A percentile compares a stretch with the other conserved stretches of the same genome.
These are phyloP conservation scores for Micropoecilia bifurca DNA, from an alignment of 2,797 vertebrate genomes.

Conservation along the genomic window DNA sequence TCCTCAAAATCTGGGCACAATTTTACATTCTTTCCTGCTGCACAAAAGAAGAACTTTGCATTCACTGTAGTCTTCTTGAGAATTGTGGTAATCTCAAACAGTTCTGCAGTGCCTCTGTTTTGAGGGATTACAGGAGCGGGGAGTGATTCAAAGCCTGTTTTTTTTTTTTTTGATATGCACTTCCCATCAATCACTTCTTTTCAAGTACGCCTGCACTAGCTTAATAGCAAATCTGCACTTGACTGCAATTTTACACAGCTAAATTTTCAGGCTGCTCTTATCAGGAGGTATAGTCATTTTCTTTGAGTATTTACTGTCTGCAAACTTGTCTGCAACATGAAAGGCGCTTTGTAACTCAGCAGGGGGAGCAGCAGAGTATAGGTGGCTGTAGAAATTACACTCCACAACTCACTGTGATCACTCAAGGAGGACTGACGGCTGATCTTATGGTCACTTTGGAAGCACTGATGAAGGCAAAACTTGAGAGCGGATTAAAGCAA, in stretches of 20 bases:
- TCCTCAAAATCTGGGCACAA: neutral
- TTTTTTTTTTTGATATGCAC: neutral
- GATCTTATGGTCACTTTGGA: slow-evolving; percentile 14
- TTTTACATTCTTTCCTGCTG: neutral
- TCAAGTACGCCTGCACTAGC: neutral
- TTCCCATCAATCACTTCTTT: slow-evolving; percentile 10
- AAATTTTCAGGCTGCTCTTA: neutral
- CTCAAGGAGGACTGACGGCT: neutral
- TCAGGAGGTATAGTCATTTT: neutral
- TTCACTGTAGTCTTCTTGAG: neutral
- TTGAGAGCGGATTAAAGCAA: neutral
- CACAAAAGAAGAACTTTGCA: neutral
- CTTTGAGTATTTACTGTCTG: slow-evolving; percentile 8
- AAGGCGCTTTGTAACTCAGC: slow-evolving; percentile 2
- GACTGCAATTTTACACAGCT: slow-evolving; percentile 8
- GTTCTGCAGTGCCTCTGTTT: neutral
- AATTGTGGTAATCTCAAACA: neutral
- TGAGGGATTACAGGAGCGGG: neutral
- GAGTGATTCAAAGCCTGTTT: neutral
- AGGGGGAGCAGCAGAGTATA: neutral
- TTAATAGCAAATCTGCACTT: slow-evolving; percentile 18
- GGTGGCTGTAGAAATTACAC: slow-evolving; percentile 1
- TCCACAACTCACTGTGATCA: neutral
- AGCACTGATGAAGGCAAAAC: slow-evolving; percentile 7
- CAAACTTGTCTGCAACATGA: slow-evolving; percentile 1